Conservation (phyloP, 2,797 vertebrate species). For the Enteromius unitaeniatus region DNA sequence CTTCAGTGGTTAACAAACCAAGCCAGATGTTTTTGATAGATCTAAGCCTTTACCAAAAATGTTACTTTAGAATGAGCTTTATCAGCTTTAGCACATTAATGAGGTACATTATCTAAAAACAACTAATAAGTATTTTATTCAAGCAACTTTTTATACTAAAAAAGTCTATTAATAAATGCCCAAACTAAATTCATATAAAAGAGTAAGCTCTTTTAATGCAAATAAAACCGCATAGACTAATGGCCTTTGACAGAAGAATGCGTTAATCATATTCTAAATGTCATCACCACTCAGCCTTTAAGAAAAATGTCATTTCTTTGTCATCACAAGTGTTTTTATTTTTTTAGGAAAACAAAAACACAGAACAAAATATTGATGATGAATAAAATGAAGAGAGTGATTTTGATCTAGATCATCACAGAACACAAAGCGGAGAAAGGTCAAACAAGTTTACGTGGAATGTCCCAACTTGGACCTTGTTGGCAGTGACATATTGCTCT, state of each 20-base stretch:
- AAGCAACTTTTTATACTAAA: not conserved
- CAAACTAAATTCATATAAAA: not conserved
- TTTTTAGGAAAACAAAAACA: too few species aligned
- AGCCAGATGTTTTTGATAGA: not conserved
- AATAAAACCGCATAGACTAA: not conserved
- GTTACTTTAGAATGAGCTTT: not conserved
- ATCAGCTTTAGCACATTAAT: not conserved
- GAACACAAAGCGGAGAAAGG: not conserved
- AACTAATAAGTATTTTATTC: not conserved
- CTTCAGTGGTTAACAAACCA: slow-evolving; percentile 21
- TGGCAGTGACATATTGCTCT: slow-evolving; percentile 33
- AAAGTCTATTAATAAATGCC: not conserved
- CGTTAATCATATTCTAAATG: slow-evolving; percentile 11
- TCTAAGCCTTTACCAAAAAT: not conserved
- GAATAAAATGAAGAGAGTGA: not conserved
- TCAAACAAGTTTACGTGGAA: slow-evolving; percentile 1
- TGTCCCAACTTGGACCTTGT: slow-evolving; percentile 26
- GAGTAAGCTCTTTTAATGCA: not conserved
- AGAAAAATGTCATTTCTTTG: not conserved
- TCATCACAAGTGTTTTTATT: too few species aligned
- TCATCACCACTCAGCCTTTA: not conserved
- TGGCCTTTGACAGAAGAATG: not conserved
- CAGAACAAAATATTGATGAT: not conserved
- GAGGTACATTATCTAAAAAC: not conserved
- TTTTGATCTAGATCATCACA: not conserved